A percentile compares a stretch with the other conserved stretches of the same genome.
Conservation (phyloP, 2,888 invertebrate genomes). For the Barypeithes pellucidus region DNA sequence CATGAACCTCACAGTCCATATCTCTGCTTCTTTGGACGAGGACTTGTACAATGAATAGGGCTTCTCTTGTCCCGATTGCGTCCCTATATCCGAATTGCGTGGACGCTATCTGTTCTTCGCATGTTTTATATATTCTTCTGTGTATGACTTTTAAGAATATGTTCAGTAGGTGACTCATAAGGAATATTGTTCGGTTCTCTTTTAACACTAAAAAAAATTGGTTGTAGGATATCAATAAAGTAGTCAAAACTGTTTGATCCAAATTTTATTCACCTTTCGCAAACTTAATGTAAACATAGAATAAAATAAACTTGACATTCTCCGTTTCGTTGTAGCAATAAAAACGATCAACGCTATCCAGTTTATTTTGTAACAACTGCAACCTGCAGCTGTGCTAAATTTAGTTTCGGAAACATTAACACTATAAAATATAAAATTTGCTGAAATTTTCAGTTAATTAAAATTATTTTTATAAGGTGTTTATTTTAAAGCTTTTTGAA, state of each 20-base stretch:
- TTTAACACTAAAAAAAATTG: no score
- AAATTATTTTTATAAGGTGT: slow-evolving; percentile 27
- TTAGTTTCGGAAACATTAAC: slow-evolving; percentile 32
- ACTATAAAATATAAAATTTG: slow-evolving; percentile 27
- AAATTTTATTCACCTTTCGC: slow-evolving; percentile 8
- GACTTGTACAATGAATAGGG: no score
- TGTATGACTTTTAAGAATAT: no score
- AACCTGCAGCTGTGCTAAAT: slow-evolving; percentile 31
- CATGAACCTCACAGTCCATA: no score
- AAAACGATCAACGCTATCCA: slow-evolving; percentile 33
- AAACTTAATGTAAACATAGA: slow-evolving; percentile 12
- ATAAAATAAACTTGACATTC: slow-evolving; percentile 20
- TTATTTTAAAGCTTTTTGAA: not conserved
- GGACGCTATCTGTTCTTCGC: no score
- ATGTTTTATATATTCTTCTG: no score
- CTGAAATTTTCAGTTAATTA: slow-evolving; percentile 25
- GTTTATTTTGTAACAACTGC: slow-evolving; percentile 42
- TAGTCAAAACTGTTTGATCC: not conserved
- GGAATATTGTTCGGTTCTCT: no score
- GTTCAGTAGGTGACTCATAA: no score
- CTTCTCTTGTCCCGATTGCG: no score
- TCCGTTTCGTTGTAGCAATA: slow-evolving; percentile 19
- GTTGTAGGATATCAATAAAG: no score
- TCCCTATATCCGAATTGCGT: no score
- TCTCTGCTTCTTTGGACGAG: no score